phyloP scores from a whole-genome alignment of 2,113 vertebrate genomes.

The Cyanistes caeruleus region DNA sequence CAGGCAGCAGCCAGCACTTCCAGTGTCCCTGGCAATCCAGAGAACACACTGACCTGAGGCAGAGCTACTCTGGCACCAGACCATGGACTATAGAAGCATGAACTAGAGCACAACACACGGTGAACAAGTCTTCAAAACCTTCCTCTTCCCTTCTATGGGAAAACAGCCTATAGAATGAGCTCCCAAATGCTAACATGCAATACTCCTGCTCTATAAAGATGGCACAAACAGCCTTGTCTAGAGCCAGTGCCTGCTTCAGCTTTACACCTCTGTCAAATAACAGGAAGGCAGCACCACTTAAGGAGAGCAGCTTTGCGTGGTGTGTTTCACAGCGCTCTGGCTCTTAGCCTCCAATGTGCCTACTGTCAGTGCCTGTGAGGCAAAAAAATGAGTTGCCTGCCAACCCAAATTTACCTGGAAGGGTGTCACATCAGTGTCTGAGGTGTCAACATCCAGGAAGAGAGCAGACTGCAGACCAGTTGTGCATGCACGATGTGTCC shows the following conservation, averaged over 20 bases:
- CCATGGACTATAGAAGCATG: neutral
- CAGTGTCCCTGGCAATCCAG: neutral
- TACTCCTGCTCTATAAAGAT: neutral
- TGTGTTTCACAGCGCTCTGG: neutral
- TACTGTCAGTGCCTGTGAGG: neutral
- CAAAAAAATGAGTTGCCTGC: neutral
- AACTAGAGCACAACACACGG: neutral
- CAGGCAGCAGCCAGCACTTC: neutral
- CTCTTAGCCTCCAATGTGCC: neutral
- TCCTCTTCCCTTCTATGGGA: neutral
- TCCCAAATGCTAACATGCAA: neutral
- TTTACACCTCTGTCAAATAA: neutral
- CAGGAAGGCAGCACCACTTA: neutral
- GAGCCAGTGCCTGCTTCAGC: neutral
- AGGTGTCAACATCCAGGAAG: neutral
- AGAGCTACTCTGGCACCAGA: neutral
- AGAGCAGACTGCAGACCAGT: neutral
- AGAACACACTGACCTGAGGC: neutral
- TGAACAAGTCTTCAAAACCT: neutral
- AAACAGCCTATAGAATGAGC: neutral
- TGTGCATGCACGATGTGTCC: accelerated
- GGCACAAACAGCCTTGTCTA: neutral
- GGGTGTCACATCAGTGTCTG: neutral
- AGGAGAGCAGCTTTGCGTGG: neutral
- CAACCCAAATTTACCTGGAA: neutral